These are phyloP conservation scores for Antheraea yamamai DNA, from an alignment of 2,888 invertebrate species.

Conservation along the genomic window DNA sequence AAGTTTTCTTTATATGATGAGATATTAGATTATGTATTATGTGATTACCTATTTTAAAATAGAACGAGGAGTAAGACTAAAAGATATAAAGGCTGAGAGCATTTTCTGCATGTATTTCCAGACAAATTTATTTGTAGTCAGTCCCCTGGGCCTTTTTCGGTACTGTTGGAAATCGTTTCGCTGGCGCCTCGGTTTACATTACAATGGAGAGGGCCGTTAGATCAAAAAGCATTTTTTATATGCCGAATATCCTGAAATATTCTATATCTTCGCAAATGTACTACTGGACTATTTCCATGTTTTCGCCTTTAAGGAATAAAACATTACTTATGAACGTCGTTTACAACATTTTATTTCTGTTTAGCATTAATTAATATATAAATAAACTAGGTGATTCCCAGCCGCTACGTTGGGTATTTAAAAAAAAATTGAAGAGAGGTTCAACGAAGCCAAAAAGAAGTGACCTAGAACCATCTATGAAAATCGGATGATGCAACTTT, in stretches of 20 bases:
- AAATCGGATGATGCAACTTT: no score
- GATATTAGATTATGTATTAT: neutral
- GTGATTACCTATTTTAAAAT: neutral
- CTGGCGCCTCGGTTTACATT: conserved; percentile 1
- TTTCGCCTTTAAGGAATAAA: neutral
- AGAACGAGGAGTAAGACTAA: neutral
- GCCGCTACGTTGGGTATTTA: no score
- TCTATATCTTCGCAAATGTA: neutral
- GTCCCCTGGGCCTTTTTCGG: neutral
- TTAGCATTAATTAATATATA: neutral
- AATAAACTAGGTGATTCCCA: neutral
- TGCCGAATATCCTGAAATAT: neutral
- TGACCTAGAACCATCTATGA: no score
- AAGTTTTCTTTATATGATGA: no score
- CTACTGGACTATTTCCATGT: neutral
- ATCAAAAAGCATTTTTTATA: conserved; percentile 14
- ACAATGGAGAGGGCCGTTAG: conserved; percentile 11
- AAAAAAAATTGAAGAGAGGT: no score
- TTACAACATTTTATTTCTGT: neutral
- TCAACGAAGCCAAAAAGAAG: no score
- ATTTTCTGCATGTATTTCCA: conserved; percentile 23
- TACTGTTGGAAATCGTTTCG: neutral
- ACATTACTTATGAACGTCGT: neutral
- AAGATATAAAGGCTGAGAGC: neutral
- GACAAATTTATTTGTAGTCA: conserved; percentile 10